phyloP scores from a whole-genome alignment of 2,888 invertebrate genomes.

The Aethes cnicana region DNA sequence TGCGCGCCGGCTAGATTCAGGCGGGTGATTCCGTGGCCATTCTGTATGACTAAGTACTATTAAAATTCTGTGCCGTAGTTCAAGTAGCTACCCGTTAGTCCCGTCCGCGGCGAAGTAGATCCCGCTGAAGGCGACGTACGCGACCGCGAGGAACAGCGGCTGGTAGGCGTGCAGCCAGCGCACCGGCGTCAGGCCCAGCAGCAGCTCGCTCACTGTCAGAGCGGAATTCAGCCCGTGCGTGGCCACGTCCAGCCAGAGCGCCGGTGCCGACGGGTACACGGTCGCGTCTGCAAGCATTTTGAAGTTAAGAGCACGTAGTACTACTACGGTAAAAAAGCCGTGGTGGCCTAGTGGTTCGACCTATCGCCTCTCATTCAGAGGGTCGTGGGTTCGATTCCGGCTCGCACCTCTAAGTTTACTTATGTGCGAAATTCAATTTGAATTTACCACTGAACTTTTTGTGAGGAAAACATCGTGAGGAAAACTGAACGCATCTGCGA shows the following conservation, averaged over 20 bases:
- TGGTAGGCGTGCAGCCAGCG: conserved; percentile 82
- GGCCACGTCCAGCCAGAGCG: conserved; percentile 63
- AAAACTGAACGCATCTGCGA: too few relatives aligned
- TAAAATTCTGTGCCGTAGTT: not conserved
- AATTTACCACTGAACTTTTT: too few relatives aligned
- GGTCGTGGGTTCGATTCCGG: too few relatives aligned
- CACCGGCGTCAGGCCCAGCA: conserved; percentile 84
- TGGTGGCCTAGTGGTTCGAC: too few relatives aligned
- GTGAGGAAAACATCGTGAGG: too few relatives aligned
- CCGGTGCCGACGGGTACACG: conserved; percentile 33
- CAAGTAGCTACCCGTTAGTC: conserved; percentile 83
- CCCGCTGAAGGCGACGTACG: conserved; percentile 86
- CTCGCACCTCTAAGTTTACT: too few relatives aligned
- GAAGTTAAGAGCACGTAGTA: too few relatives aligned
- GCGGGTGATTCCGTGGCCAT: too few relatives aligned
- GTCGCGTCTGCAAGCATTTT: conserved; percentile 3
- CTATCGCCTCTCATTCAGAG: too few relatives aligned
- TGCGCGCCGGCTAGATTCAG: too few relatives aligned
- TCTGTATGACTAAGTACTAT: not conserved
- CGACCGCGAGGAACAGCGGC: conserved; percentile 84
- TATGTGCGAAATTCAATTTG: too few relatives aligned
- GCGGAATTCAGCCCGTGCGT: conserved; percentile 85
- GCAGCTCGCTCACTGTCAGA: conserved; percentile 86
- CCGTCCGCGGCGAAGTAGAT: conserved; percentile 89
- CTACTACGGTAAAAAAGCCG: too few relatives aligned